Conservation (phyloP, 2,888 invertebrate genomes). For the Ellobium chinense region DNA sequence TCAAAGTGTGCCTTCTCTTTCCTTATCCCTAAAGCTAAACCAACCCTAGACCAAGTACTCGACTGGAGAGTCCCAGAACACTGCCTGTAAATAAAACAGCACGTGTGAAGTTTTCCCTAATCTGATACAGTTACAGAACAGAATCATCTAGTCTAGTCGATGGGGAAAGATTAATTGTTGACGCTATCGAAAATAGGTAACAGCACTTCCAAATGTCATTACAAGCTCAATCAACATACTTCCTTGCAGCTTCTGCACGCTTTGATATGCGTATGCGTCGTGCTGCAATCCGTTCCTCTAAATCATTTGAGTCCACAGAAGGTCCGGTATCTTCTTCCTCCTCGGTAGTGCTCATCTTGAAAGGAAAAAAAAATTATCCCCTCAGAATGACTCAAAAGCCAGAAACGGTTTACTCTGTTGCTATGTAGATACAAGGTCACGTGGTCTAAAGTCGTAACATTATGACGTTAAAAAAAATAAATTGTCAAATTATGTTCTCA, state of each 20-base stretch:
- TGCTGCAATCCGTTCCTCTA: constrained; percentile 86
- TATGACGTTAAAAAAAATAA: too few relatives aligned
- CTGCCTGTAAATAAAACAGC: too few relatives aligned
- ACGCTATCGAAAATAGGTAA: too few relatives aligned
- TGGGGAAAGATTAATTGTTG: too few relatives aligned
- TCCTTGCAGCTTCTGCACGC: constrained; percentile 72
- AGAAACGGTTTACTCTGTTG: constrained; percentile 35
- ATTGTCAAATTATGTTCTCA: not conserved
- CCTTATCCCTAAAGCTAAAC: too few relatives aligned
- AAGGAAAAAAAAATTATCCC: not conserved
- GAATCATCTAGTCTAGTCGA: too few relatives aligned
- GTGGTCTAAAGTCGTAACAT: constrained; percentile 19
- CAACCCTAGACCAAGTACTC: too few relatives aligned
- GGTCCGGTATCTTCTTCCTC: constrained; percentile 78
- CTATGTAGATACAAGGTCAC: constrained; percentile 40
- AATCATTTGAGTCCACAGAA: constrained; percentile 82
- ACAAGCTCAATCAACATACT: constrained; percentile 51
- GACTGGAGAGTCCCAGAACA: too few relatives aligned
- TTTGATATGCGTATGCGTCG: constrained; percentile 85
- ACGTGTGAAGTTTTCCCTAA: too few relatives aligned
- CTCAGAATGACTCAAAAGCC: not conserved
- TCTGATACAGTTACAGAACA: too few relatives aligned
- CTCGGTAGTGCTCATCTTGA: constrained; percentile 73
- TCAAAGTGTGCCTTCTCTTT: too few relatives aligned
- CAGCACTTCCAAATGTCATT: too few relatives aligned